Percentiles rank a stretch among this genome's conserved stretches.
phyloP scores from a whole-genome alignment of 2,113 vertebrate genomes.

The Hemiprocne comata region DNA sequence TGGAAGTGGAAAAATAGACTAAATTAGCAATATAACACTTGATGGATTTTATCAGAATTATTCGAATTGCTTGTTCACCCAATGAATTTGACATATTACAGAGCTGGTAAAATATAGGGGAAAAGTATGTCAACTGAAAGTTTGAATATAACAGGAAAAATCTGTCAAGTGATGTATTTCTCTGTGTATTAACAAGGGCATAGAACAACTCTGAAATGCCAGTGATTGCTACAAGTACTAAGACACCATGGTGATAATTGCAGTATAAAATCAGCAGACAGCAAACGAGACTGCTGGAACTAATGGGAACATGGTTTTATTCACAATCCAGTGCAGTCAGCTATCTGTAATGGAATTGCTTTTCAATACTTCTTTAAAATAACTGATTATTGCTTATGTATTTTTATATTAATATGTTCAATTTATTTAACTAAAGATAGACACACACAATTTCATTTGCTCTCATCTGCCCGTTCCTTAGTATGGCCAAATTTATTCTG shows the following conservation, averaged over 20 bases:
- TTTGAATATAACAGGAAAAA: not conserved
- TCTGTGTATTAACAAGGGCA: not conserved
- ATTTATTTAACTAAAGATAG: not conserved
- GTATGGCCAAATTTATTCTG: not conserved
- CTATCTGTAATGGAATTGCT: not conserved
- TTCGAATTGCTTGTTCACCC: not conserved
- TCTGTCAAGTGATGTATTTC: not conserved
- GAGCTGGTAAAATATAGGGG: not conserved
- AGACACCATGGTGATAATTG: constrained; percentile 22
- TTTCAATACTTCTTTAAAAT: not conserved
- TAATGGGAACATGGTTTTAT: not conserved
- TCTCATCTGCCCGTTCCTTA: not conserved
- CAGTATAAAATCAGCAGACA: constrained; percentile 7
- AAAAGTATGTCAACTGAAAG: not conserved
- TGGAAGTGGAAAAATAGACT: not conserved
- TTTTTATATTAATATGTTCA: not conserved
- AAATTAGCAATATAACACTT: not conserved
- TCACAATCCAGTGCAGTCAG: not conserved
- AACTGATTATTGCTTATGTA: not conserved
- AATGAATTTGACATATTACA: not conserved
- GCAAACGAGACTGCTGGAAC: constrained; percentile 7
- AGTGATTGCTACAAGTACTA: constrained; percentile 15
- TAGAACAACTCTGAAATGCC: not conserved
- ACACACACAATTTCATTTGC: not conserved
- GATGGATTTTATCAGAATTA: not conserved